These are phyloP conservation scores for Leptinotarsa tumamoca DNA, from an alignment of 2,888 invertebrate species.

Conservation along the genomic window DNA sequence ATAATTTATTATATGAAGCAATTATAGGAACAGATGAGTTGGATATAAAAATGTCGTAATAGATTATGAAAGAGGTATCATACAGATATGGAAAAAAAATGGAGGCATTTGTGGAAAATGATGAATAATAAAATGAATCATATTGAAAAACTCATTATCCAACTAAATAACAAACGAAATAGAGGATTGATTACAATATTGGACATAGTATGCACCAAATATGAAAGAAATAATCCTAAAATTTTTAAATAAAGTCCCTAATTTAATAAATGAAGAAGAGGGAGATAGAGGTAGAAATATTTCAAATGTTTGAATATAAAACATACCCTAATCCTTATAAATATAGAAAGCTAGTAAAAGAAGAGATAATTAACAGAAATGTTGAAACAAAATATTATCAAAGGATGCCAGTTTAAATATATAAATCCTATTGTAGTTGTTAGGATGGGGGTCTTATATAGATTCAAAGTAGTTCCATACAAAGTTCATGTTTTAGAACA, in stretches of 20 bases:
- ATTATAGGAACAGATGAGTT: constrained; percentile 21
- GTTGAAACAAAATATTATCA: neutral
- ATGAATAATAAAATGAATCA: too few relatives aligned
- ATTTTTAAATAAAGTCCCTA: neutral
- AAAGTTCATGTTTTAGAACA: constrained; percentile 46
- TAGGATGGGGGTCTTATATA: constrained; percentile 43
- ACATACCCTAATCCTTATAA: constrained; percentile 17
- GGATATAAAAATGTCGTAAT: neutral
- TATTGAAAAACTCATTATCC: neutral
- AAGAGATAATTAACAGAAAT: neutral
- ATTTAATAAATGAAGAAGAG: neutral
- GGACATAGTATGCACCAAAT: neutral
- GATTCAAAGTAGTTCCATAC: constrained; percentile 52
- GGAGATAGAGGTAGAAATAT: neutral
- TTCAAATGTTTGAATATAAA: neutral
- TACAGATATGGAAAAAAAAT: neutral
- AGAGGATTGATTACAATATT: neutral
- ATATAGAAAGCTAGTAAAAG: neutral
- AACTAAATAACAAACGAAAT: neutral
- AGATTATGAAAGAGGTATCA: neutral
- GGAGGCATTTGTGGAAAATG: neutral
- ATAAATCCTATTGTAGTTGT: constrained; percentile 21
- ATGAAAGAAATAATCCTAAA: neutral
- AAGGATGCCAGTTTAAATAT: constrained; percentile 3
- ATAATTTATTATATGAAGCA: neutral